Conservation (phyloP, 1,140 invertebrate genomes). For the Camponotus pennsylvanicus region DNA sequence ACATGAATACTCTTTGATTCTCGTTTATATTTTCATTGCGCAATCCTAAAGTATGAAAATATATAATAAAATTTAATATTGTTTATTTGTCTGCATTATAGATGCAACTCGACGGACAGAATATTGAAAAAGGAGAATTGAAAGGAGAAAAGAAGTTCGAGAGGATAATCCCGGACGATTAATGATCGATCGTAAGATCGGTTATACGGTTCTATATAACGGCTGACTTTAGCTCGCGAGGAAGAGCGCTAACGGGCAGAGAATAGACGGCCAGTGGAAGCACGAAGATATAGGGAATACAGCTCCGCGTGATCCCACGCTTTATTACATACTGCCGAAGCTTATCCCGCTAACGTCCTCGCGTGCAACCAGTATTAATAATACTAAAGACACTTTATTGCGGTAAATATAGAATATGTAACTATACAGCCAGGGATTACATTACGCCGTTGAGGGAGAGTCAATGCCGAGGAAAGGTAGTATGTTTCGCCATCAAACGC, state of each 20-base stretch:
- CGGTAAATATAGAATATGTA: constrained; percentile 66
- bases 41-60: neutral
- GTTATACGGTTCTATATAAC: constrained; percentile 59
- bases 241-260: constrained; percentile 35
- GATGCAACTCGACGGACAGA: neutral
- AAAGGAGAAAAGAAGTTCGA: neutral
- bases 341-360: constrained; percentile 68
- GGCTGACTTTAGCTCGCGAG: constrained; percentile 33
- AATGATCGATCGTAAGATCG: constrained; percentile 37
- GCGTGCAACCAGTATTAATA: constrained; percentile 75
- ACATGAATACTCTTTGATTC: neutral
- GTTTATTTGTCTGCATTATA: constrained; percentile 12
- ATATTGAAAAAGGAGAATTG: neutral
- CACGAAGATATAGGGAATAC: neutral
- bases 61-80: neutral
- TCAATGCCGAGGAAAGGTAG: constrained; percentile 7
- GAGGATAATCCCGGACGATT: constrained; percentile 47
- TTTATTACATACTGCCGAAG: constrained; percentile 73
- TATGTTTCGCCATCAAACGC: constrained; percentile 11
- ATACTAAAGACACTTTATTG: constrained; percentile 76
- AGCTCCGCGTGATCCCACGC: constrained; percentile 44
- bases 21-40: neutral
- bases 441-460: constrained; percentile 60
- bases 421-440: constrained; percentile 61
- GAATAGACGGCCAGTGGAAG: neutral